Conservation (phyloP, 2,797 vertebrate species). For the Aythya fuligula region DNA sequence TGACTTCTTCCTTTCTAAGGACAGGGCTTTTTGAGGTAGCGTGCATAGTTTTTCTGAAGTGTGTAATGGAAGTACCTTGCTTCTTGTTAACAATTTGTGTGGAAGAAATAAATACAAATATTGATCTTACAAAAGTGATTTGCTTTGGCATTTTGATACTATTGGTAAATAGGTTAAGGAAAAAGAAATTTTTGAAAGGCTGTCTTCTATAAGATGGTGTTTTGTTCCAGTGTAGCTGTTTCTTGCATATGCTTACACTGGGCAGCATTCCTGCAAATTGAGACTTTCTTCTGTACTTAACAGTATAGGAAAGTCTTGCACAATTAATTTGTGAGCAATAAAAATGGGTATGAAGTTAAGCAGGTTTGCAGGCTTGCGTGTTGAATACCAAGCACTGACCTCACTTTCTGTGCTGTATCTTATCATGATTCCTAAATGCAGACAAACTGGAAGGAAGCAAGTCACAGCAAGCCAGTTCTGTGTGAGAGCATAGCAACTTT, state of each 20-base stretch:
- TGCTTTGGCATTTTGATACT: background rate
- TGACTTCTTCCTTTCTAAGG: slow-evolving; percentile 46
- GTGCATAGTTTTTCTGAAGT: background rate
- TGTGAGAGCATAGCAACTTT: background rate
- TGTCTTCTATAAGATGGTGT: background rate
- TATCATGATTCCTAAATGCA: background rate
- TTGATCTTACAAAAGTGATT: background rate
- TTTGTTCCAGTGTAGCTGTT: background rate
- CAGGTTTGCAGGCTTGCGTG: background rate
- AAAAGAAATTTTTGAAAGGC: background rate
- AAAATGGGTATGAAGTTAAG: background rate
- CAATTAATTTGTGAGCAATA: background rate
- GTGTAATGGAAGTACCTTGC: slow-evolving; percentile 19
- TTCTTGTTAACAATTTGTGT: slow-evolving; percentile 1
- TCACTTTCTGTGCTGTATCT: background rate
- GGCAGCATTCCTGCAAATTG: background rate
- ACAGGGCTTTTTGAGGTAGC: slow-evolving; percentile 32
- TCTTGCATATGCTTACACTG: background rate
- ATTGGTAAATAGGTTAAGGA: background rate
- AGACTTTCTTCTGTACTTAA: background rate
- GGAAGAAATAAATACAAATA: background rate
- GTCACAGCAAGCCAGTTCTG: background rate
- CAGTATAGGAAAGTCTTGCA: background rate
- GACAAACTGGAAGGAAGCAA: background rate
- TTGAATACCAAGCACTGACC: background rate